These are phyloP conservation scores for Gymnoscopelus microlampas DNA, from an alignment of 2,797 vertebrate genomes.

Conservation along the genomic window DNA sequence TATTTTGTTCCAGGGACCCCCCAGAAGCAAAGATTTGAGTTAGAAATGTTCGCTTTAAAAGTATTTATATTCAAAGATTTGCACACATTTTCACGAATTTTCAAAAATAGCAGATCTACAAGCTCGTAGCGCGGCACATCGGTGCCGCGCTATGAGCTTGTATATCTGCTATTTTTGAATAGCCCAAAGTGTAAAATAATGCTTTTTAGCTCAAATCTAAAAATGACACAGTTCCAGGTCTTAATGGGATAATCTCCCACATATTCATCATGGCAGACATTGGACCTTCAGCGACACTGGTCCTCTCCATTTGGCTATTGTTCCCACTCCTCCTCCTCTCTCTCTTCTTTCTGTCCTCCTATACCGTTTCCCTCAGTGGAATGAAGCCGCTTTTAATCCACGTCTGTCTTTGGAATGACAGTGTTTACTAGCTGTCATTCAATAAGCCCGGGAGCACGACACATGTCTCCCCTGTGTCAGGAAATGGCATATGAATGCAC, in stretches of 20 bases:
- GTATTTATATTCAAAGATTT: too few relatives aligned
- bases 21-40: too few relatives aligned
- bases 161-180: too few relatives aligned
- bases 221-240: too few relatives aligned
- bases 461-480: constrained; percentile 61
- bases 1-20: too few relatives aligned
- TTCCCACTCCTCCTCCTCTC: constrained; percentile 47
- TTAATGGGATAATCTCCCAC: constrained; percentile 86
- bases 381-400: constrained; percentile 76
- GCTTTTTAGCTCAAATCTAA: too few relatives aligned
- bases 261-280: constrained; percentile 83
- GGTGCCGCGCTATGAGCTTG: too few relatives aligned
- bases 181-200: too few relatives aligned
- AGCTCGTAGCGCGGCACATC: too few relatives aligned
- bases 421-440: constrained; percentile 82
- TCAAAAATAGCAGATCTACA: too few relatives aligned
- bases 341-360: constrained; percentile 44
- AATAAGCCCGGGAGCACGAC: constrained; percentile 65
- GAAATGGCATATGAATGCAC: constrained; percentile 52
- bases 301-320: constrained; percentile 81
- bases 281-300: constrained; percentile 76
- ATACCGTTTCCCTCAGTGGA: constrained; percentile 73
- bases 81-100: too few relatives aligned
- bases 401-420: constrained; percentile 70
- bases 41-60: too few relatives aligned